Base-by-base conservation (phyloP, 2,888 invertebrate species). In the Limnephilus auricula region DNA sequence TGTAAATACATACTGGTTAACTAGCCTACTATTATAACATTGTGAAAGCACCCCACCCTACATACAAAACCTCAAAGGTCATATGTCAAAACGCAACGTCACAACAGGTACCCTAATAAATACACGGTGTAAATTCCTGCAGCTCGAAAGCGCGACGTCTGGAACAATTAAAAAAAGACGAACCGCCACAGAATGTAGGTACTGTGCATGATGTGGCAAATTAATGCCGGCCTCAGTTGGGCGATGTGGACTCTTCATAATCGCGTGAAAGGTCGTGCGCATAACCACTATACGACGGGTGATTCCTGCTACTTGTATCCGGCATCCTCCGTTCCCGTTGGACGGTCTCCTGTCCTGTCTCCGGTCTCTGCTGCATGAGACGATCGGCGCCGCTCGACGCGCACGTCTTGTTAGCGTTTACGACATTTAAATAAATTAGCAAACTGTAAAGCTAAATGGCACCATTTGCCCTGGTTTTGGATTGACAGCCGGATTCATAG, bases 381-480 rank as follows among this genome's bases (percentile, higher is more conserved):
- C 65, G 65, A 9, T 65, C 65, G 50, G 50, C 13, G 18, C 15
- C 50, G 65, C 25, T 6, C 65, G n/a, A 25, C 65, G 80, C 80
- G 80, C 80, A 32, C 32, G 80, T 80, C 80, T 80, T 80, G 80
- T 80, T 80, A 80, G 80, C 80, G 32, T 80, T 80, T 80, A 80
- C 18, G 80, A 15, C 30, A 80, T 80, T 80, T 80, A 80, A 80
- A 80, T 80, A 80, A 80, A 80, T 80, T 80, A 80, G 80, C 80
- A 18, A 80, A 80, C 80, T 32, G 31, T 80, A 80, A 32, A 80
- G 80, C 31, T 80, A 80, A 80, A 80, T 80, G 80, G 80, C 32
- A 65, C 65, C 65, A n/a, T n/a, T 65, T 65, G 25, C 65, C 65
- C 25, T 65, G 25, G 65, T n/a, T n/a, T 65, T 65, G n/a, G 65